Percentiles rank a stretch among this genome's conserved stretches.
These are phyloP conservation scores for Halisarca cf. caerulea DNA, from an alignment of 37 sponge, comb jelly and placozoan genomes.

Conservation along the genomic window DNA sequence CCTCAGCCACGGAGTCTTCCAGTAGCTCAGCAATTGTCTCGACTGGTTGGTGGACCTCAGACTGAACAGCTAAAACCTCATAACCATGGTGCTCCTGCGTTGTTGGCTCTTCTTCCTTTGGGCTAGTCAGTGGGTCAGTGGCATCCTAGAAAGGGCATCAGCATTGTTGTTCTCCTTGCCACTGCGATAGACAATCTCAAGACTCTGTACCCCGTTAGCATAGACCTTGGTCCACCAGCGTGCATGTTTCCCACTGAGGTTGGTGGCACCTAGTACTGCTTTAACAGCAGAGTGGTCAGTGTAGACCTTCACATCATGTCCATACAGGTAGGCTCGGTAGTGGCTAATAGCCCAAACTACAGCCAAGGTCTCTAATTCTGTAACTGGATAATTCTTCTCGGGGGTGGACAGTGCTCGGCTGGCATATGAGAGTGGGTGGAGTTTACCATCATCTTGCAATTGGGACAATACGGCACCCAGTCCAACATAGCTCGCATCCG, in stretches of 20 bases:
- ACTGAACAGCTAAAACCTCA: neutral
- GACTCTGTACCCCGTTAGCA: neutral
- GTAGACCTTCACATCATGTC: constrained; percentile 3
- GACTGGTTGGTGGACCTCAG: neutral
- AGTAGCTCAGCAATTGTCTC: neutral
- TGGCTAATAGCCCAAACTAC: constrained; percentile 43
- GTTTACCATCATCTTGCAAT: neutral
- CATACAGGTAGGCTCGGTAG: constrained; percentile 25
- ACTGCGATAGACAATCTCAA: constrained; percentile 17
- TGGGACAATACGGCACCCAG: constrained; percentile 16
- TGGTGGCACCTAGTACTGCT: constrained; percentile 30
- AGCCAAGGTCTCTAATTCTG: constrained; percentile 42
- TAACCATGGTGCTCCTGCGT: neutral
- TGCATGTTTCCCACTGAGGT: constrained; percentile 33
- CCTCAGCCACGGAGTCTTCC: too few species aligned
- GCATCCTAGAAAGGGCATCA: constrained; percentile 45
- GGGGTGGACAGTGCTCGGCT: constrained; percentile 23
- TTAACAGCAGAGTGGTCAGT: constrained; percentile 48
- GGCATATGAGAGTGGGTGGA: constrained; percentile 24
- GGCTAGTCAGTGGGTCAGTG: neutral
- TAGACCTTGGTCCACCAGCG: constrained; percentile 47
- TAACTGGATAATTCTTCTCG: constrained; percentile 30
- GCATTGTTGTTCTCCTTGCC: constrained; percentile 44
- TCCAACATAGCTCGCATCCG: constrained; percentile 55
- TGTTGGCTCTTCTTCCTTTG: neutral